These are phyloP conservation scores for Plecotus auritus DNA, from an alignment of 2,113 vertebrate species.

Conservation along the genomic window DNA sequence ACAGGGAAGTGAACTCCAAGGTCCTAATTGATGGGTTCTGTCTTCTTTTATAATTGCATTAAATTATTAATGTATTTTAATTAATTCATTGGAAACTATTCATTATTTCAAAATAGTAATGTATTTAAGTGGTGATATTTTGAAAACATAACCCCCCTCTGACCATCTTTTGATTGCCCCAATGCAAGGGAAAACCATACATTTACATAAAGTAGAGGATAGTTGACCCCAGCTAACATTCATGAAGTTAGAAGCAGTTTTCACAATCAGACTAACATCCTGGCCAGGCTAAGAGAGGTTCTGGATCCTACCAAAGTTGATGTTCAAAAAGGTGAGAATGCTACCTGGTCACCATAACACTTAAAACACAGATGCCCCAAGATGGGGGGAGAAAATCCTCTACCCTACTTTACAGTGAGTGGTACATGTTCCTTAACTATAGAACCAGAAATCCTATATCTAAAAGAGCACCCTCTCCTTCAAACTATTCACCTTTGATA, in stretches of 20 bases:
- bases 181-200: not conserved
- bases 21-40: not conserved
- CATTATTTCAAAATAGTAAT: slow-evolving; percentile 10
- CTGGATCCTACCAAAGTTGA: not conserved
- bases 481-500: not conserved
- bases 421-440: not conserved
- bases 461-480: not conserved
- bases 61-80: slow-evolving; percentile 20
- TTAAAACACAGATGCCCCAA: not conserved
- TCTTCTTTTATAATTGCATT: not conserved
- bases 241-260: not conserved
- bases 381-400: not conserved
- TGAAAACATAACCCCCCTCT: not conserved
- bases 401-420: not conserved
- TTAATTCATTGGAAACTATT: not conserved
- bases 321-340: not conserved
- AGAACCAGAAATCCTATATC: not conserved
- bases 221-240: not conserved
- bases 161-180: not conserved
- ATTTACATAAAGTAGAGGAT: not conserved
- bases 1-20: slow-evolving; percentile 34
- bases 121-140: not conserved
- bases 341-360: not conserved
- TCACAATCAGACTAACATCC: not conserved
- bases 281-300: not conserved